Conservation (phyloP, 2,113 vertebrate species). For the Tragelaphus imberbis region DNA sequence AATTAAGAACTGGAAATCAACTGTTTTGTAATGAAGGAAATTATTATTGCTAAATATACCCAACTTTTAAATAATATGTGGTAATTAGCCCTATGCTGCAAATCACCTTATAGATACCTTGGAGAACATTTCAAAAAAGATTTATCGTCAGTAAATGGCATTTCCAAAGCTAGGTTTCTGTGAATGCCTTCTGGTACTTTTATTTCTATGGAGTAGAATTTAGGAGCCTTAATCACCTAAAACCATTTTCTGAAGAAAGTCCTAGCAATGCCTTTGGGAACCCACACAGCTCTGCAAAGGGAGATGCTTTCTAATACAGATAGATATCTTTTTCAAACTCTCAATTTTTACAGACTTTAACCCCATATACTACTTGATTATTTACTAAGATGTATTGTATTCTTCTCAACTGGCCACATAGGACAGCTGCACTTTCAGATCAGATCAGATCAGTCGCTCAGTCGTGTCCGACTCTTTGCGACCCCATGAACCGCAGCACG, state of each 20-base stretch:
- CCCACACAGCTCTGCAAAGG: background rate
- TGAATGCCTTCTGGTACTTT: background rate
- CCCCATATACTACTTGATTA: background rate
- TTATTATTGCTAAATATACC: conserved; percentile 1
- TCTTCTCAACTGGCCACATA: background rate
- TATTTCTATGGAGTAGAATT: background rate
- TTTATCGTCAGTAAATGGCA: background rate
- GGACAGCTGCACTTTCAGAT: background rate
- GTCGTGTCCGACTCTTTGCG: no score
- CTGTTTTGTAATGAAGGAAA: background rate
- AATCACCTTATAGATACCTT: background rate
- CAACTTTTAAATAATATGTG: background rate
- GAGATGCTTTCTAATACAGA: background rate
- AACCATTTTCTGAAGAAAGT: background rate
- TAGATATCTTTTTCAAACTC: background rate
- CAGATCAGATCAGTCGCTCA: no score
- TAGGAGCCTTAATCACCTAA: background rate
- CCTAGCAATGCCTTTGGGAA: background rate
- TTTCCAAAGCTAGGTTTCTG: background rate
- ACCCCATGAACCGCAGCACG: no score
- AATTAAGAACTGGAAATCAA: background rate
- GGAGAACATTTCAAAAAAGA: background rate
- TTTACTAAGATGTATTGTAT: background rate
- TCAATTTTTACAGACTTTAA: background rate
- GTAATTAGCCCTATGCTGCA: background rate